These are phyloP conservation scores for Cydia pomonella DNA, from an alignment of 1,140 invertebrate species.

Conservation along the genomic window DNA sequence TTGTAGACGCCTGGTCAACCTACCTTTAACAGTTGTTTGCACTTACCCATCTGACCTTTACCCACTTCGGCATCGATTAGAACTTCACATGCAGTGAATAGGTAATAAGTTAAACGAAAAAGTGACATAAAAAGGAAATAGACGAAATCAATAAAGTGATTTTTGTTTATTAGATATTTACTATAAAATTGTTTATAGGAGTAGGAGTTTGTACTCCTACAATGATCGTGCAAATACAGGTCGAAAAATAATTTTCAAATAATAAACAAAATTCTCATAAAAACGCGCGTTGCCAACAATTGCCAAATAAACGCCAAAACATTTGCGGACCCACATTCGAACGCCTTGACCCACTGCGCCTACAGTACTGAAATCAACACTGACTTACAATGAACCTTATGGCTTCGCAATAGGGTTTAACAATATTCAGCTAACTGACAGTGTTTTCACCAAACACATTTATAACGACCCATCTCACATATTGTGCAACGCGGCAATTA, in stretches of 20 bases:
- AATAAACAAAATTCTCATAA: background rate
- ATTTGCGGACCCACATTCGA: constrained; percentile 1
- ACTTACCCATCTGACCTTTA: background rate
- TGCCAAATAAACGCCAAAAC: constrained; percentile 29
- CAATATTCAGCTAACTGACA: background rate
- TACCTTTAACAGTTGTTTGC: background rate
- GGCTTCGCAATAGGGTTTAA: too few species aligned
- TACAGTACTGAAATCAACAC: background rate
- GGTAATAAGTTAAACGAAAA: background rate
- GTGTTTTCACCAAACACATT: constrained; percentile 13
- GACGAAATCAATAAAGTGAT: too few species aligned
- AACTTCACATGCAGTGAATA: background rate
- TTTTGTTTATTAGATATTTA: too few species aligned
- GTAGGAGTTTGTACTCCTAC: too few species aligned
- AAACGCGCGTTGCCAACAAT: constrained; percentile 2
- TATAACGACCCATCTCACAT: constrained; percentile 18
- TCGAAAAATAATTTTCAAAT: background rate
- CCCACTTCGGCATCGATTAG: constrained; percentile 7
- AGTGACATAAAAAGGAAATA: background rate
- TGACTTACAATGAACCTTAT: too few species aligned
- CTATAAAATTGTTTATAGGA: too few species aligned
- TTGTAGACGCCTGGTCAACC: too few species aligned
- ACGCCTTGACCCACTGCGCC: constrained; percentile 23
- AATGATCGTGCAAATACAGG: too few species aligned
- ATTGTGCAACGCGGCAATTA: constrained; percentile 29